A percentile compares a stretch with the other conserved stretches of the same genome.
These are phyloP conservation scores for Coleophora flavipennella DNA, from an alignment of 2,888 invertebrate species.

Conservation along the genomic window DNA sequence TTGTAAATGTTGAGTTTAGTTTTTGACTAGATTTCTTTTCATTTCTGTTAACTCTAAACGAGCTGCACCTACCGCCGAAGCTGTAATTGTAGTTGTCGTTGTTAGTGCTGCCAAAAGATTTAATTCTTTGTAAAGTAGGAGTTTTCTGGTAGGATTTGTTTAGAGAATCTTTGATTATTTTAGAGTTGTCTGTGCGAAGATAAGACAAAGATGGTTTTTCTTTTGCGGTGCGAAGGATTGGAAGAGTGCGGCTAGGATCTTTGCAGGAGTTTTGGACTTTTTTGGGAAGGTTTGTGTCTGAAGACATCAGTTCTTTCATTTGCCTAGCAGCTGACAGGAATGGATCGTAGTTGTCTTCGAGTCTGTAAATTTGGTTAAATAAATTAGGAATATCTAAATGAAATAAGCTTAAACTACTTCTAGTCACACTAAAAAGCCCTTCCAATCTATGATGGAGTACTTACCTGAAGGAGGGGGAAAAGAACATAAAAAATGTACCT, in stretches of 20 bases:
- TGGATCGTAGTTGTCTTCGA: constrained; percentile 79
- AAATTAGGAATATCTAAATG: too few species aligned
- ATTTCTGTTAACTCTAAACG: constrained; percentile 58
- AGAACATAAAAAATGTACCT: constrained; percentile 45
- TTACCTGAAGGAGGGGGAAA: too few species aligned
- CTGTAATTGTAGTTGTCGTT: constrained; percentile 45
- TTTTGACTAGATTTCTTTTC: constrained; percentile 61
- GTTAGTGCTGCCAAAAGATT: constrained; percentile 60
- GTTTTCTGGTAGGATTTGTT: constrained; percentile 70
- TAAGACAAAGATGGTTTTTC: constrained; percentile 44
- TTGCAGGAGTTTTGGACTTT: constrained; percentile 50
- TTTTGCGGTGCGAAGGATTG: constrained; percentile 50
- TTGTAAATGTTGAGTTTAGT: constrained; percentile 60
- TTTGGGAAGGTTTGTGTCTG: constrained; percentile 72
- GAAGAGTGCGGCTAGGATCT: constrained; percentile 58
- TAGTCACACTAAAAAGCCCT: too few species aligned
- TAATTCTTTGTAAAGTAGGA: constrained; percentile 63
- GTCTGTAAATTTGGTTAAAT: constrained; percentile 29
- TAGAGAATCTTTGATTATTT: constrained; percentile 64
- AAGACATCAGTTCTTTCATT: constrained; percentile 84
- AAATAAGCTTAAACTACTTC: too few species aligned
- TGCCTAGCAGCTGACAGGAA: constrained; percentile 86
- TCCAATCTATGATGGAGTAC: too few species aligned
- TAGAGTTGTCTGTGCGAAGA: constrained; percentile 47
- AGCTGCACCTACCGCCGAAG: constrained; percentile 59